Evolutionary conservation across 1,140 invertebrate species (phyloP).

Genomic region (Danaus melanippus): DNA sequence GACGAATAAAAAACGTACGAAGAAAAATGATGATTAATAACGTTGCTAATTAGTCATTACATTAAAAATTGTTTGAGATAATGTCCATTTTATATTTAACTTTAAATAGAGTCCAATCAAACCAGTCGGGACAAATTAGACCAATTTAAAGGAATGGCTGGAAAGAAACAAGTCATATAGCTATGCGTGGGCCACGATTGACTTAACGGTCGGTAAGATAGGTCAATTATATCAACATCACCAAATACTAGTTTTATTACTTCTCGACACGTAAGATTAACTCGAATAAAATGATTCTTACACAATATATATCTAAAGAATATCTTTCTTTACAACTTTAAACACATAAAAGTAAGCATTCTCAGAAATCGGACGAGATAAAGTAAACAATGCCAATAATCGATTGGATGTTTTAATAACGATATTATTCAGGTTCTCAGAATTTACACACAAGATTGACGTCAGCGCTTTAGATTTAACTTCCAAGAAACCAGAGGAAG

Average conservation of each 20-base stretch:
- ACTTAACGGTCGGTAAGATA: constrained; percentile 24
- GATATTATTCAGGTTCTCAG: constrained; percentile 24
- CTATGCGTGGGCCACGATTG: constrained; percentile 24
- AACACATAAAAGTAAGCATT: too few relatives aligned
- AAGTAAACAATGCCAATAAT: constrained; percentile 8
- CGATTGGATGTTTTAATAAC: constrained; percentile 24
- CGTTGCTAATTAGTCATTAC: too few relatives aligned
- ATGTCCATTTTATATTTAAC: constrained; percentile 9
- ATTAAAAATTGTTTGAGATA: too few relatives aligned
- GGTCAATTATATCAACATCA: constrained; percentile 28
- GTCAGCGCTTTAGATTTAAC: constrained; percentile 39
- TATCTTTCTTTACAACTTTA: too few relatives aligned
- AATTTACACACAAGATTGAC: constrained; percentile 34
- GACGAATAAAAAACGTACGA: too few relatives aligned
- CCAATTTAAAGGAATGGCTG: constrained; percentile 43
- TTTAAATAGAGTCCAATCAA: constrained; percentile 50
- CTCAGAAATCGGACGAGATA: constrained; percentile 12
- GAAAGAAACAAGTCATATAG: constrained; percentile 38
- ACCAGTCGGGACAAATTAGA: constrained; percentile 44
- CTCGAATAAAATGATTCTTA: not conserved
- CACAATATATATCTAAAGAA: too few relatives aligned
- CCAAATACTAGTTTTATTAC: constrained; percentile 5
- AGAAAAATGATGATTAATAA: too few relatives aligned
- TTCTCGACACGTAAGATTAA: not conserved
- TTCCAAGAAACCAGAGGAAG: constrained; percentile 41